Evolutionary conservation across 2,797 vertebrate species (phyloP).

Genomic region (Neostethus bicornis): DNA sequence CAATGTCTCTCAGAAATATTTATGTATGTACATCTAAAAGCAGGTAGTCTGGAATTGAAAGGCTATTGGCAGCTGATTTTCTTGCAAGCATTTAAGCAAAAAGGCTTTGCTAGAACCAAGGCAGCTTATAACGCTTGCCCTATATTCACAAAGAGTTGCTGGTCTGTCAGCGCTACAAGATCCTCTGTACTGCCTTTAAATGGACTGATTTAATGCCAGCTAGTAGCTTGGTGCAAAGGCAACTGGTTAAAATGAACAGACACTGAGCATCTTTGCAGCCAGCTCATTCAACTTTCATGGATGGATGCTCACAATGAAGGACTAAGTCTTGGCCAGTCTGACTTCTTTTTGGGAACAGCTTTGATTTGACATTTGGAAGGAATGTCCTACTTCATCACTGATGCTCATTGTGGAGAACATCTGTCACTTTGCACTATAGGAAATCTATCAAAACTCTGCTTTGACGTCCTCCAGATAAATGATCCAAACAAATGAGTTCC

Average conservation of each 20-base stretch:
- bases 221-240: background rate
- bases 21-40: too few relatives aligned
- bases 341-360: conserved; percentile 2
- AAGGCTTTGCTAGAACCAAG: too few relatives aligned
- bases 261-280: background rate
- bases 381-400: conserved; percentile 16
- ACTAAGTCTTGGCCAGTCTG: conserved; percentile 4
- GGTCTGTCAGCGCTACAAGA: too few relatives aligned
- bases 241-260: conserved; percentile 5
- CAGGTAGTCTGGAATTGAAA: too few relatives aligned
- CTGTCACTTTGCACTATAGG: conserved; percentile 20
- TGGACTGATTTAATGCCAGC: too few relatives aligned
- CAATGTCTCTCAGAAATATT: too few relatives aligned
- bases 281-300: conserved; percentile 3
- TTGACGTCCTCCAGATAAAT: conserved; percentile 50
- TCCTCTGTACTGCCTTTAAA: too few relatives aligned
- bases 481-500: conserved; percentile 63
- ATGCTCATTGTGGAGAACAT: conserved; percentile 7
- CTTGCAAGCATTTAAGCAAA: too few relatives aligned
- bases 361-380: conserved; percentile 48
- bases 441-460: conserved; percentile 42
- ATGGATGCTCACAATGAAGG: background rate
- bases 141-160: too few relatives aligned
- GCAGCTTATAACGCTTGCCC: too few relatives aligned
- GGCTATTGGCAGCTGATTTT: too few relatives aligned